phyloP scores from a whole-genome alignment of 2,797 vertebrate genomes.

The Limosa lapponica region DNA sequence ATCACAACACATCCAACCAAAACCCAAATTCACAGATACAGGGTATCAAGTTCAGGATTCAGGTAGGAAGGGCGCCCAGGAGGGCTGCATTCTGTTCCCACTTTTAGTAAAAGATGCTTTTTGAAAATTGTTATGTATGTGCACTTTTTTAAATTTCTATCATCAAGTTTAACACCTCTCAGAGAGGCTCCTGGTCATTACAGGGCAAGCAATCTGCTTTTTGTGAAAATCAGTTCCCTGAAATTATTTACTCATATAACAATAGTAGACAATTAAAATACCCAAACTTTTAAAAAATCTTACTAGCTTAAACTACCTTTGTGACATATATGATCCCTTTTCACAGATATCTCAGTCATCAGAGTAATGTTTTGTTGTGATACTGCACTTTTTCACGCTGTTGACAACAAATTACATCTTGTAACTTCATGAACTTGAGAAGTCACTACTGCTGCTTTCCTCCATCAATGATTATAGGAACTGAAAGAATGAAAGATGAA shows the following conservation, averaged over 20 bases:
- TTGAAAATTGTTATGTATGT: neutral
- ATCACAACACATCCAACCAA: neutral
- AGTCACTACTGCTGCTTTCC: neutral
- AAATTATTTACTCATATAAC: neutral
- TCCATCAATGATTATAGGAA: neutral
- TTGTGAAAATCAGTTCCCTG: neutral
- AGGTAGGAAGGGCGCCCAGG: neutral
- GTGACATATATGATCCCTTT: accelerated
- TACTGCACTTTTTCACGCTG: neutral
- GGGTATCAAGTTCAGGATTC: neutral
- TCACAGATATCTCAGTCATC: too few relatives aligned
- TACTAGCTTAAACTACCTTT: neutral
- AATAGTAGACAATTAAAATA: neutral
- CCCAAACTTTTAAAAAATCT: accelerated
- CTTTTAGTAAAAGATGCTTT: neutral
- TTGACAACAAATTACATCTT: neutral
- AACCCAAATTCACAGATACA: neutral
- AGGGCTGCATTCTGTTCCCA: neutral
- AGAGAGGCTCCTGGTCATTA: neutral
- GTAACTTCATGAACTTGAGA: neutral
- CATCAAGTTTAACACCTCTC: accelerated
- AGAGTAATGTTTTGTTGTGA: neutral
- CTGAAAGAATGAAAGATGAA: neutral
- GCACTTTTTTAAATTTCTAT: neutral
- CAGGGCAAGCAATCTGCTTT: neutral